phyloP scores from a whole-genome alignment of 2,888 invertebrate species.

The Neocrepidodera transversa region DNA sequence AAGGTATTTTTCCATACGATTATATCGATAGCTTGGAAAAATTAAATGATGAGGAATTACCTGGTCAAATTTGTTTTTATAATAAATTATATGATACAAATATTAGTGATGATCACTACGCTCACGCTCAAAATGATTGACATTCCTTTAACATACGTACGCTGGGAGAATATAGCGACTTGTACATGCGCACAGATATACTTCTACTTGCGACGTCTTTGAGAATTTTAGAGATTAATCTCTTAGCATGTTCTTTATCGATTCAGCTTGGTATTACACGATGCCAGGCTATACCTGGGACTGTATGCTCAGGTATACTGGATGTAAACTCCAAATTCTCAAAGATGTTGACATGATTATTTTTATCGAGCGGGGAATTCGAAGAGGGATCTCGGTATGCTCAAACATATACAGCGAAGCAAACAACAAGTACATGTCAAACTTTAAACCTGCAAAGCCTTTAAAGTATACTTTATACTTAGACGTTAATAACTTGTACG shows the following conservation, averaged over 20 bases:
- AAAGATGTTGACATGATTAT: not conserved
- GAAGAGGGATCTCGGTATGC: not conserved
- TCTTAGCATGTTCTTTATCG: not conserved
- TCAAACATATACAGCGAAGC: not conserved
- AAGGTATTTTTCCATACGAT: slow-evolving; percentile 39
- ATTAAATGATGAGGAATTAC: slow-evolving; percentile 37
- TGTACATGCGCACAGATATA: slow-evolving; percentile 34
- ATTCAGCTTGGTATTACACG: slow-evolving; percentile 46
- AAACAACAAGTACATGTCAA: slow-evolving; percentile 50
- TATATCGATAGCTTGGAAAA: slow-evolving; percentile 36
- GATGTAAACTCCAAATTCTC: not conserved
- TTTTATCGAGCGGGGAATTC: not conserved
- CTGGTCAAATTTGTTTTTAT: slow-evolving; percentile 42
- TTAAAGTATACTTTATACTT: slow-evolving; percentile 38
- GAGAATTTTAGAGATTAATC: not conserved
- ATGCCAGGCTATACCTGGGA: slow-evolving; percentile 51
- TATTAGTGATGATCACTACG: slow-evolving; percentile 45
- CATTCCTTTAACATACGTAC: slow-evolving; percentile 43
- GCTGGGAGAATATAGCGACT: slow-evolving; percentile 48
- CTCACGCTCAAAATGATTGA: slow-evolving; percentile 49
- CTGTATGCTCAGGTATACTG: slow-evolving; percentile 33
- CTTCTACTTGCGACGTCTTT: not conserved
- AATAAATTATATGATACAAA: slow-evolving; percentile 36
- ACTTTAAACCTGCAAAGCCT: slow-evolving; percentile 43
- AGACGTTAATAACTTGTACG: slow-evolving; percentile 44